Conservation (phyloP, 2,888 invertebrate genomes). For the Sipha maydis region DNA sequence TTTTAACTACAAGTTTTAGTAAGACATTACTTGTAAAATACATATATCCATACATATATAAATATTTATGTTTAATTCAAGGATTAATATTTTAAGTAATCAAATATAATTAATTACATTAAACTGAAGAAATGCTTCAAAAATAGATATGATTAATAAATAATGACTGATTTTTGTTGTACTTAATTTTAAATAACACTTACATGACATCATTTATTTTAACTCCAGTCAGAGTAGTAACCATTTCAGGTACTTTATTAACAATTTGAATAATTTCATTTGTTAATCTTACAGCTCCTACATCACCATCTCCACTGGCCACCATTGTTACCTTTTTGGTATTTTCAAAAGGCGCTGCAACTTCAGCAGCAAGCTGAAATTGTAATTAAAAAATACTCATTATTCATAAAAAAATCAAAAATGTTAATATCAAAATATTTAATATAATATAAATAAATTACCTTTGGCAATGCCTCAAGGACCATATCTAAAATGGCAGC, state of each 20-base stretch:
- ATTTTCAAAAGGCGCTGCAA: constrained; percentile 93
- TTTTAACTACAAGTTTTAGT: too few species aligned
- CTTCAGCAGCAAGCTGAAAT: constrained; percentile 90
- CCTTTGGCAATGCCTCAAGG: constrained; percentile 93
- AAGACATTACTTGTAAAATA: too few species aligned
- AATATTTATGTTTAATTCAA: background rate
- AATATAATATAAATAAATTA: constrained; percentile 67
- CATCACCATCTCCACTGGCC: constrained; percentile 87
- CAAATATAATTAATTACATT: background rate
- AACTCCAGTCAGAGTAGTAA: constrained; percentile 92
- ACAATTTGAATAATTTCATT: constrained; percentile 94
- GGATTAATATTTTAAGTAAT: background rate
- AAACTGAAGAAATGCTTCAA: background rate
- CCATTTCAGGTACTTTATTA: constrained; percentile 88
- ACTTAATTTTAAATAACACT: constrained; percentile 69
- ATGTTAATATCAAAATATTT: background rate
- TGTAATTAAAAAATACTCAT: constrained; percentile 23
- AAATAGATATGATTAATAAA: background rate
- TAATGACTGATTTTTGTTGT: background rate
- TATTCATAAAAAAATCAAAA: constrained; percentile 9
- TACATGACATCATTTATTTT: constrained; percentile 78
- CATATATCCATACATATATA: background rate
- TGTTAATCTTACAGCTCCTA: constrained; percentile 94
- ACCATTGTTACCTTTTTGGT: constrained; percentile 97
- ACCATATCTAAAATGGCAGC: constrained; percentile 98